These are phyloP conservation scores for Mercenaria mercenaria DNA, from an alignment of 1,140 invertebrate species.

Conservation along the genomic window DNA sequence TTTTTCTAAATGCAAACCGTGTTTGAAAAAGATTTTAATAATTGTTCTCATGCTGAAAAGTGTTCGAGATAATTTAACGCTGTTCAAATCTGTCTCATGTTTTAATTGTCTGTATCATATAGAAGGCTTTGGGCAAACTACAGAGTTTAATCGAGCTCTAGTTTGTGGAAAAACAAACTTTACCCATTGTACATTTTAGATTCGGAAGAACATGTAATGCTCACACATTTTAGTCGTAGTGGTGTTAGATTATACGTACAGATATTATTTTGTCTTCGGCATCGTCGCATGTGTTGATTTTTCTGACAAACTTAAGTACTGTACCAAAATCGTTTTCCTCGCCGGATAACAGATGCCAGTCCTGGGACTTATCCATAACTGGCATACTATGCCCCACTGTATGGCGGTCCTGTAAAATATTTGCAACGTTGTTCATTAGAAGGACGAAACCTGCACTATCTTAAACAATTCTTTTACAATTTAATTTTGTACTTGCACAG, in stretches of 20 bases:
- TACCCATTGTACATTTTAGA: neutral
- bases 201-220: too few species aligned
- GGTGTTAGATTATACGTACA: conserved; percentile 12
- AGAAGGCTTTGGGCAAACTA: neutral
- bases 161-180: neutral
- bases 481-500: neutral
- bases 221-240: too few species aligned
- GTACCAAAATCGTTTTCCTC: conserved; percentile 25
- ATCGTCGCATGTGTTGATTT: conserved; percentile 31
- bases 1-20: too few species aligned
- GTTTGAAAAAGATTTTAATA: too few species aligned
- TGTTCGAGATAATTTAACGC: neutral
- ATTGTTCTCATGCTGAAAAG: too few species aligned
- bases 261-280: conserved; percentile 6
- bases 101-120: neutral
- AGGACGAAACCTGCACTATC: neutral
- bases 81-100: neutral
- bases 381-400: conserved; percentile 8
- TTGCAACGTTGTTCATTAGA: neutral
- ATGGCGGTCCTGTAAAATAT: conserved; percentile 32
- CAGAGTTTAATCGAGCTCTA: neutral
- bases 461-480: neutral
- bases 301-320: conserved; percentile 54
- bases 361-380: conserved; percentile 16
- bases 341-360: conserved; percentile 15